phyloP scores from a whole-genome alignment of 2,113 vertebrate genomes.

The Prolemur simus region DNA sequence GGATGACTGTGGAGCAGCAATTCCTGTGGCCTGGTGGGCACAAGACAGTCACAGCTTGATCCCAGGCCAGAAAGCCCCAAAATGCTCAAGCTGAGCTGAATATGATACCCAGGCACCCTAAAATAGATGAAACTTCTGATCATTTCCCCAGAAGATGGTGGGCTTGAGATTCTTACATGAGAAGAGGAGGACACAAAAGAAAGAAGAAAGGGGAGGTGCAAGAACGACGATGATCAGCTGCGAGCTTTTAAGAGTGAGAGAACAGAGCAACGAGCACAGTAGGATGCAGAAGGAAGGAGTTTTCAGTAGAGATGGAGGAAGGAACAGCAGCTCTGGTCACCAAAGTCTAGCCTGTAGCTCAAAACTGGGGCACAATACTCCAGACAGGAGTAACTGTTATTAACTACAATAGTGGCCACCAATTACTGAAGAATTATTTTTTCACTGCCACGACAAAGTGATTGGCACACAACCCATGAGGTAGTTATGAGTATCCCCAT shows the following conservation, averaged over 20 bases:
- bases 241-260: not conserved
- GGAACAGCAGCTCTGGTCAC: not conserved
- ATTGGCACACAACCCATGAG: not conserved
- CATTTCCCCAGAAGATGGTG: not conserved
- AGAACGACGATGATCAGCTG: not conserved
- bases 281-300: not conserved
- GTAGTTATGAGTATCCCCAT: not conserved
- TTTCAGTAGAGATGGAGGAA: not conserved
- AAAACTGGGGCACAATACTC: not conserved
- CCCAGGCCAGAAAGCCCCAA: not conserved
- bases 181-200: not conserved
- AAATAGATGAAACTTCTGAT: not conserved
- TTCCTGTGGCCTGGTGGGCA: not conserved
- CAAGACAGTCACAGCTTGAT: not conserved
- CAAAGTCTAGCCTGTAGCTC: not conserved
- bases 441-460: not conserved
- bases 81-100: not conserved
- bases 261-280: not conserved
- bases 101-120: not conserved
- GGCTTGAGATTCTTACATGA: not conserved
- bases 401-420: not conserved
- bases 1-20: not conserved
- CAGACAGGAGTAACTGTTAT: not conserved
- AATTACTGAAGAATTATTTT: not conserved
- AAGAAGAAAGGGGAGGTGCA: not conserved